Evolutionary conservation across 2,888 invertebrate species (phyloP), one percentile per base, ranked within the genome.

Genomic region (Gerosis bhagava): DNA sequence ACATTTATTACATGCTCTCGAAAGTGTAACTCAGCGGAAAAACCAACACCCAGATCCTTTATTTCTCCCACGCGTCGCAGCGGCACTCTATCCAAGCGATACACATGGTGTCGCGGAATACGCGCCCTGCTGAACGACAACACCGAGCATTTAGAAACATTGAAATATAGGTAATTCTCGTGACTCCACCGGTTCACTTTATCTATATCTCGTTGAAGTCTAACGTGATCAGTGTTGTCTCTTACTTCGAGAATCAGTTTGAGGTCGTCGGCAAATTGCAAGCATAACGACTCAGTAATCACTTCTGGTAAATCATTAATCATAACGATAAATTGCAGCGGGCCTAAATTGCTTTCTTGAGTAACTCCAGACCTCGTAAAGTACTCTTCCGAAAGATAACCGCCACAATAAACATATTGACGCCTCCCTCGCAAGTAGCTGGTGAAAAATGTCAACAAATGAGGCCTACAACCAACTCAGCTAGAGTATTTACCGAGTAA

Each of bases 151-250:
- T n/a, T n/a, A n/a, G n/a, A n/a, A n/a, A n/a, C n/a, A 17, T 17
- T 7, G n/a, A 19, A n/a, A n/a, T n/a, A 10, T 19, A 21, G 11
- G 32, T 11, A 3, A 34, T n/a, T n/a, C n/a, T n/a, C n/a, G n/a
- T n/a, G n/a, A n/a, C n/a, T n/a, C n/a, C n/a, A n/a, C n/a, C n/a
- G 11, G 3, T 28, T 22, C 25, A 12, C 48, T 3, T 21, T 44
- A 44, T 3, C 48, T 32, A 35, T 51, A 45, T 28, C 48, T 36
- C 8, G 32, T 16, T 12, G 44, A 32, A 11, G 21, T 7, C 11
- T 11, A 12, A 5, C 35, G 1, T 22, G 13, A 8, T 35, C 35
- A 11, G 22, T 12, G 1, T 5, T n/a, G 22, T 22, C 35, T 2
- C 35, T 8, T n/a, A 35, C 6, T 13, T 35, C 35, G 13, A 12